Conservation (phyloP, 2,113 vertebrate genomes). For the Euleptes europaea region DNA sequence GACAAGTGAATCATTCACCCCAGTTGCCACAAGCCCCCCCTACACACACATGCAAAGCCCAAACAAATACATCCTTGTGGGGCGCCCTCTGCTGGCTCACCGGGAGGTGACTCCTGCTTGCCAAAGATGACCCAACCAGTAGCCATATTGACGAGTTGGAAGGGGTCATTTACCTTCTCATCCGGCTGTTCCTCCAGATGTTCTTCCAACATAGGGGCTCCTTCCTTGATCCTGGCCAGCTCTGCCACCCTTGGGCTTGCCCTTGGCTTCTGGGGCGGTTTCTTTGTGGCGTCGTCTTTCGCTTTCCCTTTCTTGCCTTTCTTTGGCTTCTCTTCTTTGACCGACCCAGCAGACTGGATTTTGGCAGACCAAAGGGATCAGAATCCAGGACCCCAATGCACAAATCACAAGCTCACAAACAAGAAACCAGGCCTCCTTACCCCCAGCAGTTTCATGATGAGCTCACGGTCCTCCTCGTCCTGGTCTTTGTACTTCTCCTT, state of each 20-base stretch:
- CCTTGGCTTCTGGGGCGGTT: constrained; percentile 77
- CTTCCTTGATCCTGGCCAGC: constrained; percentile 58
- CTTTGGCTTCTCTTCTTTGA: constrained; percentile 88
- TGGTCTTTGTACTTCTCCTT: constrained; percentile 98
- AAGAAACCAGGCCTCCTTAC: constrained; percentile 70
- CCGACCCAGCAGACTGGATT: constrained; percentile 85
- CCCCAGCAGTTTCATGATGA: constrained; percentile 95
- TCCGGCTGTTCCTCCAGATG: constrained; percentile 79
- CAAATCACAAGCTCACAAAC: not conserved
- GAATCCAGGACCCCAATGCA: fast-evolving
- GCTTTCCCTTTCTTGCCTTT: constrained; percentile 89
- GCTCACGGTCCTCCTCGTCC: constrained; percentile 95
- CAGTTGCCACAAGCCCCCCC: too few relatives aligned
- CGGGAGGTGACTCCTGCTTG: not conserved
- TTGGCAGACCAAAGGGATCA: not conserved
- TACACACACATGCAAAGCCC: not conserved
- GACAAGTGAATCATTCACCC: too few relatives aligned
- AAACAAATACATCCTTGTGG: not conserved
- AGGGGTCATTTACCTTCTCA: constrained; percentile 83
- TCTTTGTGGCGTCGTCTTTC: constrained; percentile 81
- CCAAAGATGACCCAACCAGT: fast-evolving
- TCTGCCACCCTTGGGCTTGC: constrained; percentile 32
- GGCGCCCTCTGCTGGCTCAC: not conserved
- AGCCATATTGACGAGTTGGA: too few relatives aligned
- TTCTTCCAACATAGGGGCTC: constrained; percentile 62